A percentile compares a stretch with the other conserved stretches of the same genome.
These are phyloP conservation scores for Trichechus manatus DNA, from an alignment of 2,113 vertebrate species.

Conservation along the genomic window DNA sequence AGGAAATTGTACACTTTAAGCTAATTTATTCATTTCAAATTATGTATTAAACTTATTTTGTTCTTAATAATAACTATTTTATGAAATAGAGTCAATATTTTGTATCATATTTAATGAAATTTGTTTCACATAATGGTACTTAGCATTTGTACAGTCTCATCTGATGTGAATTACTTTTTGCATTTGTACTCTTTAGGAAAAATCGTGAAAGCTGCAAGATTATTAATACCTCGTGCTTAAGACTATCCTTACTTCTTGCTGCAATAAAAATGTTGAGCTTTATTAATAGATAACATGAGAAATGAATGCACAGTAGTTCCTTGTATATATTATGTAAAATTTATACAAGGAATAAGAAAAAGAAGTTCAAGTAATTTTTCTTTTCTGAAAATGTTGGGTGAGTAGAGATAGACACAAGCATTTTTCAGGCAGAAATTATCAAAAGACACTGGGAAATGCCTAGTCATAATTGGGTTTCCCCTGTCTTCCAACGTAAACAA, in stretches of 20 bases:
- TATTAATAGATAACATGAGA: background rate
- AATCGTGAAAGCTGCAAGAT: background rate
- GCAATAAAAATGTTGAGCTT: background rate
- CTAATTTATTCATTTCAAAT: background rate
- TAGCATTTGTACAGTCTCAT: slow-evolving; percentile 15
- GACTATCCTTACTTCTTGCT: background rate
- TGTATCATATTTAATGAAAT: background rate
- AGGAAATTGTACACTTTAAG: slow-evolving; percentile 45
- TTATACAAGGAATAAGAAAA: background rate
- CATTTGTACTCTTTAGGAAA: background rate
- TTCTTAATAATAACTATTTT: background rate
- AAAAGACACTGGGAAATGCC: background rate
- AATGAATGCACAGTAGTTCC: background rate
- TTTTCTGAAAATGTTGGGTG: background rate
- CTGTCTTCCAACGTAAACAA: background rate
- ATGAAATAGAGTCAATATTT: slow-evolving; percentile 18
- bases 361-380: background rate
- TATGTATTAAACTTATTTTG: background rate
- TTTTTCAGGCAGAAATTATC: background rate
- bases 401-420: background rate
- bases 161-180: slow-evolving; percentile 8
- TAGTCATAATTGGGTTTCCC: background rate
- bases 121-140: background rate
- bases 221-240: background rate
- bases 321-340: background rate